Conservation (phyloP, 1,140 invertebrate species). For the Megalonaias nervosa region DNA sequence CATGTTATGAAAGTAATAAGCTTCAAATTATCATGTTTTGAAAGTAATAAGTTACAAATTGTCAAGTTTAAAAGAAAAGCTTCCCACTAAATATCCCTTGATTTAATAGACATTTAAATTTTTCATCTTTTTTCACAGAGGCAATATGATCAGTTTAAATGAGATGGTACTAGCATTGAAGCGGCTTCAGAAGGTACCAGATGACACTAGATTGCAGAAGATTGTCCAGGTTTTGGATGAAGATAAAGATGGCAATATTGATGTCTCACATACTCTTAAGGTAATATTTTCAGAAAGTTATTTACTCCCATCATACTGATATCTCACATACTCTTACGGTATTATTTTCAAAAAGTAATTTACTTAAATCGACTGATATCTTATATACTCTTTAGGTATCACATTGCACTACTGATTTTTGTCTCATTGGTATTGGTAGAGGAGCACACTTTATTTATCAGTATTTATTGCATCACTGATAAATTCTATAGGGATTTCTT, state of each 20-base stretch:
- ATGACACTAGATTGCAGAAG: conserved; percentile 85
- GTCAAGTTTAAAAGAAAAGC: too few species aligned
- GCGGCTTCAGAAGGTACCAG: conserved; percentile 86
- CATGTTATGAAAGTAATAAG: too few species aligned
- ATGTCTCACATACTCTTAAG: conserved; percentile 93
- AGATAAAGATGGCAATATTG: conserved; percentile 92
- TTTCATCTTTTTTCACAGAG: conserved; percentile 59
- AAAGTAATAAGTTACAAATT: too few species aligned
- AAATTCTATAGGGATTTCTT: too few species aligned
- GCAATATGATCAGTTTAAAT: conserved; percentile 89
- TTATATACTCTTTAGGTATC: too few species aligned
- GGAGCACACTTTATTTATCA: conserved; percentile 5
- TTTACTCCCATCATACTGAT: neutral
- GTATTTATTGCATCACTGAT: neutral
- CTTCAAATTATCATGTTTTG: too few species aligned
- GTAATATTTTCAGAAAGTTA: conserved; percentile 73
- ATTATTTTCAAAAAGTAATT: neutral
- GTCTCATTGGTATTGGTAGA: neutral
- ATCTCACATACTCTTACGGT: neutral
- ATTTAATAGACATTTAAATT: too few species aligned
- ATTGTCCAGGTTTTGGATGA: conserved; percentile 92
- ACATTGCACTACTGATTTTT: neutral
- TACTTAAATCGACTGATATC: neutral
- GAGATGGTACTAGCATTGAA: conserved; percentile 89
- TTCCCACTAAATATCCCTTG: too few species aligned